These are phyloP conservation scores for Ceramica pisi DNA, from an alignment of 2,888 invertebrate species.

Conservation along the genomic window DNA sequence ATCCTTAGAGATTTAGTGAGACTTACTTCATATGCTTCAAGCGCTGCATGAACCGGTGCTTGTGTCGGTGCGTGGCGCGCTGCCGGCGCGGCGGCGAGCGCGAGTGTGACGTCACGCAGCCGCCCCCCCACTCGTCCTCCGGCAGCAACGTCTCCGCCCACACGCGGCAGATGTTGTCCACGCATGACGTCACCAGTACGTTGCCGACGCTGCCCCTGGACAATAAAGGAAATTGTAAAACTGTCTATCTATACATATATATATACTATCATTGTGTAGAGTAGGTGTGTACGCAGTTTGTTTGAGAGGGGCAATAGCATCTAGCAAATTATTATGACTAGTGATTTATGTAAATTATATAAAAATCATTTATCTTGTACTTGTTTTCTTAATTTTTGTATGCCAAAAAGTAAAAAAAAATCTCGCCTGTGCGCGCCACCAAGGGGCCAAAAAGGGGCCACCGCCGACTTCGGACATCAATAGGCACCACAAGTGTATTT, in stretches of 20 bases:
- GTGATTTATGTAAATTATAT: neutral
- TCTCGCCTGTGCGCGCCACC: no score
- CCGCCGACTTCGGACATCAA: neutral
- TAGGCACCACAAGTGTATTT: neutral
- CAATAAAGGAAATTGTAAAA: neutral
- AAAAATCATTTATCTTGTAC: neutral
- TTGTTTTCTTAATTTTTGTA: neutral
- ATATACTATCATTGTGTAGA: neutral
- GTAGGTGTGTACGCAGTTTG: neutral
- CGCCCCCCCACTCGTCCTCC: slow-evolving; percentile 95
- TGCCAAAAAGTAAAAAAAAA: neutral
- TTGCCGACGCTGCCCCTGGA: slow-evolving; percentile 98
- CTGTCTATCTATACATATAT: no score
- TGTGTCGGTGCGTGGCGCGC: slow-evolving; percentile 97
- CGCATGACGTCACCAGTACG: slow-evolving; percentile 99
- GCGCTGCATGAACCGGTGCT: slow-evolving; percentile 98
- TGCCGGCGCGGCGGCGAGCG: slow-evolving; percentile 93
- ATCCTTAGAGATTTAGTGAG: neutral
- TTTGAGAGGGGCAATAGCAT: no score
- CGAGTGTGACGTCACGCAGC: slow-evolving; percentile 90
- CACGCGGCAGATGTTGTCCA: slow-evolving; percentile 99
- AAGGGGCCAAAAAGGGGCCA: no score
- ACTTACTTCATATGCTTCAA: slow-evolving; percentile 98
- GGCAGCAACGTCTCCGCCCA: slow-evolving; percentile 99
- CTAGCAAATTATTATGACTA: no score